Evolutionary conservation across 2,888 invertebrate genomes (phyloP).

Genomic region (Unio pictorum): DNA sequence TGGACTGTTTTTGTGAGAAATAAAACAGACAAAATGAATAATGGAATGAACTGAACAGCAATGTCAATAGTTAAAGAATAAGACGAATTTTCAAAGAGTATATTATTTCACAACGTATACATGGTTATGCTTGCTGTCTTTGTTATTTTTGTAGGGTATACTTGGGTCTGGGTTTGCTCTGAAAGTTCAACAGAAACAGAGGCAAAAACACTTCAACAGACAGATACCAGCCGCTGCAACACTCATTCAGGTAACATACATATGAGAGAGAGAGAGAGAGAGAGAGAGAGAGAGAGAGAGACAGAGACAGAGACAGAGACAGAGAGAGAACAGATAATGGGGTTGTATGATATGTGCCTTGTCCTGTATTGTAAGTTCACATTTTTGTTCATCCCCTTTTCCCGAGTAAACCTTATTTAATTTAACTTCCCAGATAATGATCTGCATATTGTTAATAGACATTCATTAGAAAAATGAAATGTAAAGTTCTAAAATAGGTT

Average conservation of each 20-base stretch:
- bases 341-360: neutral
- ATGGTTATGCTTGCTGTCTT: too few relatives aligned
- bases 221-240: conserved; percentile 88
- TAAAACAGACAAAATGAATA: too few relatives aligned
- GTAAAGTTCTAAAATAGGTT: too few relatives aligned
- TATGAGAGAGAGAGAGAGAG: too few relatives aligned
- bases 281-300: neutral
- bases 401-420: neutral
- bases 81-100: too few relatives aligned
- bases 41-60: too few relatives aligned
- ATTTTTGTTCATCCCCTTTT: neutral
- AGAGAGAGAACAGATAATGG: neutral
- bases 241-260: conserved; percentile 77
- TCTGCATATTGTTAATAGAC: too few relatives aligned
- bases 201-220: conserved; percentile 89
- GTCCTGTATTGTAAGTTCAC: neutral
- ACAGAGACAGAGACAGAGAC: too few relatives aligned
- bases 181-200: conserved; percentile 89
- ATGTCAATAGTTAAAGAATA: too few relatives aligned
- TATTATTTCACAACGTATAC: too few relatives aligned
- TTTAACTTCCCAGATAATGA: neutral
- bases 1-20: too few relatives aligned
- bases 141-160: conserved; percentile 79
- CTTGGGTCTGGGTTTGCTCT: conserved; percentile 88
- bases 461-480: too few relatives aligned